These are phyloP conservation scores for human (Homo sapiens) DNA, from an alignment of 2,113 vertebrate genomes.

Conservation along the genomic window DNA sequence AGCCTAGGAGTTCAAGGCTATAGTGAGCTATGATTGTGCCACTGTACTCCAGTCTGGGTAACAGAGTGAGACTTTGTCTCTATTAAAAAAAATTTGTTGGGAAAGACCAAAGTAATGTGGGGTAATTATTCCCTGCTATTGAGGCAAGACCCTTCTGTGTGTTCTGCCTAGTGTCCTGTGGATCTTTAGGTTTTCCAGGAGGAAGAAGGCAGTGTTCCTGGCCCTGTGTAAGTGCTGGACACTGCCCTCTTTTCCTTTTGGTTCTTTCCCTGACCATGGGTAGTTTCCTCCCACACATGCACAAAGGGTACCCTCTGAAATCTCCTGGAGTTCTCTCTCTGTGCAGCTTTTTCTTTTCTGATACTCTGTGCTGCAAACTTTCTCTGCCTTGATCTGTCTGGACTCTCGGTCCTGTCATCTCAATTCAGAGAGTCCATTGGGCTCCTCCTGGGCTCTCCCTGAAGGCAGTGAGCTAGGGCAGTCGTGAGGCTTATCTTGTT, in stretches of 20 bases:
- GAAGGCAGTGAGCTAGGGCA: background rate
- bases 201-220: no score
- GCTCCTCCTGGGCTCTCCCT: background rate
- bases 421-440: background rate
- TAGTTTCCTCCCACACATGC: background rate
- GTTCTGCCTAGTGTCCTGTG: background rate
- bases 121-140: background rate
- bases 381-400: background rate
- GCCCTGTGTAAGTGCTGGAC: rapidly evolving
- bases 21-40: no score
- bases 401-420: background rate
- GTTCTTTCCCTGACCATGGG: background rate
- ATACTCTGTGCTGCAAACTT: background rate
- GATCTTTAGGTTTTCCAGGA: background rate
- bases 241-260: background rate
- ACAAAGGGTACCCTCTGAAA: background rate
- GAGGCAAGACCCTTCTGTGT: background rate
- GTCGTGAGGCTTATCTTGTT: background rate
- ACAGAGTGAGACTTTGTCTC: no score
- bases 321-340: background rate
- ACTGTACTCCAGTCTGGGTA: no score
- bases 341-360: background rate
- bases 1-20: no score
- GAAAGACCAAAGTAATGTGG: background rate
- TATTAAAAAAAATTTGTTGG: background rate